Evolutionary conservation across 2,797 vertebrate genomes (phyloP).

Genomic region (Carcharodon carcharias): DNA sequence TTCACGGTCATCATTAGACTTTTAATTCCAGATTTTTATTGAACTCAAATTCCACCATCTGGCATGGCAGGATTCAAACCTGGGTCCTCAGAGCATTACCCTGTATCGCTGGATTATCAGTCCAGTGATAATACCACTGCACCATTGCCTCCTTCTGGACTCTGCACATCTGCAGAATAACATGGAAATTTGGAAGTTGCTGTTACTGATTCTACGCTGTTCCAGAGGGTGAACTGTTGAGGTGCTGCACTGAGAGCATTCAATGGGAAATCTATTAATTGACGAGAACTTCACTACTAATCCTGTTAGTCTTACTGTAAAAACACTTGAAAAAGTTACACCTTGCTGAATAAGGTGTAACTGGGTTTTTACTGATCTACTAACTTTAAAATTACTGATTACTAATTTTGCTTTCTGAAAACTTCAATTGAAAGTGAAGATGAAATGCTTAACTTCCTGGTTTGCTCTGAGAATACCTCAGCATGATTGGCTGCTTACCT

Average conservation of each 20-base stretch:
- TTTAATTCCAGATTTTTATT: too few species aligned
- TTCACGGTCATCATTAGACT: too few species aligned
- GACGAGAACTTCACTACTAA: neutral
- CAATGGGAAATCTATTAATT: neutral
- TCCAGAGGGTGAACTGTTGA: neutral
- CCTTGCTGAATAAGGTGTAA: neutral
- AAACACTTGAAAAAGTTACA: neutral
- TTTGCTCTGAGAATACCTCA: too few species aligned
- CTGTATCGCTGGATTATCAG: too few species aligned
- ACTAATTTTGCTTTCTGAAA: neutral
- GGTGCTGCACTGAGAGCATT: neutral
- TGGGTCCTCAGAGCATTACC: too few species aligned
- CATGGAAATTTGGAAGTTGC: neutral
- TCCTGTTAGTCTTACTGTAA: neutral
- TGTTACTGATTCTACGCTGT: neutral
- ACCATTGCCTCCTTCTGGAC: too few species aligned
- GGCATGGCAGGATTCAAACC: too few species aligned
- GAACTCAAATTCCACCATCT: too few species aligned
- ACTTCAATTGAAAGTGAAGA: neutral
- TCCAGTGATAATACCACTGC: too few species aligned
- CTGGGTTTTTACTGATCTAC: neutral
- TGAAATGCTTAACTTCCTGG: neutral
- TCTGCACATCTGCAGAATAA: neutral
- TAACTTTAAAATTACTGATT: neutral
- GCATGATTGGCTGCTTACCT: neutral